Conservation (phyloP, 2,113 vertebrate genomes). For the Cheirogaleus medius region DNA sequence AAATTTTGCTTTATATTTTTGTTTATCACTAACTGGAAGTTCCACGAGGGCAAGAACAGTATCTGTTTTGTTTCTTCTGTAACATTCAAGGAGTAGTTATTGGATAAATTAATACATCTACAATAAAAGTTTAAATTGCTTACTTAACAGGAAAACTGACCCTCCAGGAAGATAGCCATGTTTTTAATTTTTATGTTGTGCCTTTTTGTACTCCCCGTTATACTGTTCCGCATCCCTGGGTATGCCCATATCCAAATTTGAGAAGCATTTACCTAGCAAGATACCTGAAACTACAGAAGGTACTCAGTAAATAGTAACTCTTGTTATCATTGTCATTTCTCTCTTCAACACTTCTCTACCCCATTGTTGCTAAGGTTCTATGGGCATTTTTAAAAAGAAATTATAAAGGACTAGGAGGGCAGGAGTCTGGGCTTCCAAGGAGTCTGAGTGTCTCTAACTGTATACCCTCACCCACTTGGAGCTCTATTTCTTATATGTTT, state of each 20-base stretch:
- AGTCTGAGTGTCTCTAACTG: not conserved
- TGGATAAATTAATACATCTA: not conserved
- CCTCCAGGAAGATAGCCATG: not conserved
- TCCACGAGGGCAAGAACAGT: not conserved
- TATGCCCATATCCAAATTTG: not conserved
- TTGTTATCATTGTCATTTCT: not conserved
- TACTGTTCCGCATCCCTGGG: not conserved
- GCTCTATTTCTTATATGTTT: not conserved
- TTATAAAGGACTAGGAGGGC: not conserved
- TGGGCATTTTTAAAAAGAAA: not conserved
- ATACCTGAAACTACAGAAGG: not conserved
- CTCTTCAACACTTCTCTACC: not conserved
- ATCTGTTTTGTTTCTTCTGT: slow-evolving; percentile 28
- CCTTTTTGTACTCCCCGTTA: not conserved
- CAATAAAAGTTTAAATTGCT: slow-evolving; percentile 21
- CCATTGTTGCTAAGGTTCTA: not conserved
- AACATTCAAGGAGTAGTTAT: slow-evolving; percentile 4
- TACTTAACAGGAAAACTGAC: not conserved
- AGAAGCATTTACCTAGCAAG: slow-evolving; percentile 16
- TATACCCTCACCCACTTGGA: not conserved
- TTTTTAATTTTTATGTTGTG: not conserved
- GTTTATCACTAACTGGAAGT: slow-evolving; percentile 35
- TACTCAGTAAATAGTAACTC: not conserved
- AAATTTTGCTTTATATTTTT: slow-evolving; percentile 19
- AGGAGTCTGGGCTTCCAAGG: not conserved